Conservation (phyloP, 2,888 invertebrate species). For the Doris montereyensis region DNA sequence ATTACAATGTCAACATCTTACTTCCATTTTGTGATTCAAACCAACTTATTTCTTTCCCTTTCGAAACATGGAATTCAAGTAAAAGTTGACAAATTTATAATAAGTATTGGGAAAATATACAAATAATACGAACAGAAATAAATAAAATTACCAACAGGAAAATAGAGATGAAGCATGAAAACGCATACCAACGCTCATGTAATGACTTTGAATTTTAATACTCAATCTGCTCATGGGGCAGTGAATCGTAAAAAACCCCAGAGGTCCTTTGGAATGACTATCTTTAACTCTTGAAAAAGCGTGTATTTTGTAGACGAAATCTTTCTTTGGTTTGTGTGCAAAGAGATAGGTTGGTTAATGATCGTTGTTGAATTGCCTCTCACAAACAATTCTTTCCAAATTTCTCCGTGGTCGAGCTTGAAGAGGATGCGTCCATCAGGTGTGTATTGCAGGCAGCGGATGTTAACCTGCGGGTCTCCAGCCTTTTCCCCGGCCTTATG, state of each 20-base stretch:
- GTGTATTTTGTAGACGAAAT: neutral
- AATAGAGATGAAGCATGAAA: no score
- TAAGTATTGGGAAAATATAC: no score
- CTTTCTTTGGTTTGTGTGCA: neutral
- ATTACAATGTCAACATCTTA: no score
- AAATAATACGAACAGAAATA: no score
- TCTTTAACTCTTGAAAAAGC: neutral
- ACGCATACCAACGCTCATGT: no score
- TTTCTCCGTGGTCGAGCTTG: neutral
- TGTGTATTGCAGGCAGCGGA: conserved; percentile 37
- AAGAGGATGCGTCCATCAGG: conserved; percentile 21
- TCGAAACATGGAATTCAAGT: no score
- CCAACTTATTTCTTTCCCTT: no score
- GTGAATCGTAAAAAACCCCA: neutral
- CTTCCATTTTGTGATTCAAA: no score
- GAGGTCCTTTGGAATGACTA: neutral
- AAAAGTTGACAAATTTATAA: no score
- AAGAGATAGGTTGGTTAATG: neutral
- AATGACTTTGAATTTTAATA: no score
- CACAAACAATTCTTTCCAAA: neutral
- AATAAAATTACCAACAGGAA: no score
- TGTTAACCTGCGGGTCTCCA: conserved; percentile 37
- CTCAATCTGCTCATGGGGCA: no score
- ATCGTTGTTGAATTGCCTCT: neutral
- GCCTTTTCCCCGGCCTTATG: conserved; percentile 36